A percentile compares a stretch with the other conserved stretches of the same genome.
phyloP scores from a whole-genome alignment of 2,113 vertebrate species.

The Microtus ochrogaster region DNA sequence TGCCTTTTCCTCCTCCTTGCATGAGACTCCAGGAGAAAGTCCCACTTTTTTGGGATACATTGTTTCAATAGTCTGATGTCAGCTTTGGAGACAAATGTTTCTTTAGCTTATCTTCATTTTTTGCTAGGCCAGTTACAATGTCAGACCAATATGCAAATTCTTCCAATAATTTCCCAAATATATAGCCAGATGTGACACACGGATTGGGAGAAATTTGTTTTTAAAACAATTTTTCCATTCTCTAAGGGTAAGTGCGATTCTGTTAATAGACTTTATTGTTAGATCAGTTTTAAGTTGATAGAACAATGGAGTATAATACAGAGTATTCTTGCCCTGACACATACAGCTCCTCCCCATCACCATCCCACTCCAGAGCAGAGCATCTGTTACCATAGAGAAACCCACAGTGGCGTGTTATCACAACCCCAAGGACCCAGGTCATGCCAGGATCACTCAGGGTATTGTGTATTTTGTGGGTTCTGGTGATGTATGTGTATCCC shows the following conservation, averaged over 20 bases:
- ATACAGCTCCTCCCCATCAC: background rate
- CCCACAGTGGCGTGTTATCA: accelerated
- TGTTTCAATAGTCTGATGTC: background rate
- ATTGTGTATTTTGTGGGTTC: background rate
- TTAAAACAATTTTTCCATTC: background rate
- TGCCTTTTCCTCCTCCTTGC: background rate
- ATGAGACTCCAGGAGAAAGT: background rate
- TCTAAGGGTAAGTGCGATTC: slow-evolving; percentile 1
- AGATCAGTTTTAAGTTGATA: background rate
- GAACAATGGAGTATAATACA: background rate
- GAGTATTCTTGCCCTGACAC: background rate
- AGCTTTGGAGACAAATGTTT: background rate
- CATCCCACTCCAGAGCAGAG: no score
- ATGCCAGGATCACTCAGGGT: background rate
- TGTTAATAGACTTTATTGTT: background rate
- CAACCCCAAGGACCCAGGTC: background rate
- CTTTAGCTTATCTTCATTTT: background rate
- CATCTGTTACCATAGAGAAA: no score
- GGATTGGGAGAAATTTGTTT: background rate
- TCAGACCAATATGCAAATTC: slow-evolving; percentile 37
- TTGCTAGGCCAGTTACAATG: background rate
- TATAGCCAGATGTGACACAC: background rate
- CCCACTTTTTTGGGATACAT: background rate
- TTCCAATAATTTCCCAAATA: slow-evolving; percentile 29
- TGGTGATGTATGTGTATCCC: background rate